Conservation (phyloP, 2,113 vertebrate species). For the Scomber colias region DNA sequence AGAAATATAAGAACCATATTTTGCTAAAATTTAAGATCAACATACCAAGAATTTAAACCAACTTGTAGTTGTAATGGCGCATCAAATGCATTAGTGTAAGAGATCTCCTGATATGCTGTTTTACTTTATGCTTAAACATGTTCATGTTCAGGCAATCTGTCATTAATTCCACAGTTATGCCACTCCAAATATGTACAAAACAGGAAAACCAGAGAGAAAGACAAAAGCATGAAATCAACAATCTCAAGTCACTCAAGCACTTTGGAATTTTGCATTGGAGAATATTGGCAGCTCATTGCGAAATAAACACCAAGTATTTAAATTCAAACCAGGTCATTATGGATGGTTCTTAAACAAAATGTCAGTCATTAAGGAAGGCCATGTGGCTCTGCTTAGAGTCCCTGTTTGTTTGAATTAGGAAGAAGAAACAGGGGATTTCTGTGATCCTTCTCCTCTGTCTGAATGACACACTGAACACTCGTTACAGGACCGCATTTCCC, state of each 20-base stretch:
- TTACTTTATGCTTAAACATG: conserved; percentile 37
- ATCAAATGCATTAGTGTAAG: conserved; percentile 34
- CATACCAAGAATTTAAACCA: conserved; percentile 33
- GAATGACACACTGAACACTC: conserved; percentile 54
- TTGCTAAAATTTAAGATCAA: background rate
- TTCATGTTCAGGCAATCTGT: conserved; percentile 64
- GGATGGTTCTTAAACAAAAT: conserved; percentile 83
- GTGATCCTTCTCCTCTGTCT: conserved; percentile 61
- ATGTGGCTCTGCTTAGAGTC: conserved; percentile 84
- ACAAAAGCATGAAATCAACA: conserved; percentile 65
- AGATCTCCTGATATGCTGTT: conserved; percentile 45
- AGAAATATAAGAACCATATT: conserved; percentile 4
- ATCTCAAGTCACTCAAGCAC: conserved; percentile 67
- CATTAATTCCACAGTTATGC: conserved; percentile 62
- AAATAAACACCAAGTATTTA: conserved; percentile 79
- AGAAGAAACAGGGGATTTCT: conserved; percentile 68
- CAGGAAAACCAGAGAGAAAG: conserved; percentile 56
- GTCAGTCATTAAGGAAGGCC: conserved; percentile 80
- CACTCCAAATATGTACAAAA: conserved; percentile 62
- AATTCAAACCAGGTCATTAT: conserved; percentile 80
- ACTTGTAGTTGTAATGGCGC: conserved; percentile 14
- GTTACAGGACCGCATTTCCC: conserved; percentile 42
- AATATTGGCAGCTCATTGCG: conserved; percentile 77
- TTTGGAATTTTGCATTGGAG: conserved; percentile 73
- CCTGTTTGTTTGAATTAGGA: conserved; percentile 79